Evolutionary conservation across 2,113 vertebrate genomes (phyloP), one percentile per base, ranked within the genome.

Genomic region (Hiodon tergisus): DNA sequence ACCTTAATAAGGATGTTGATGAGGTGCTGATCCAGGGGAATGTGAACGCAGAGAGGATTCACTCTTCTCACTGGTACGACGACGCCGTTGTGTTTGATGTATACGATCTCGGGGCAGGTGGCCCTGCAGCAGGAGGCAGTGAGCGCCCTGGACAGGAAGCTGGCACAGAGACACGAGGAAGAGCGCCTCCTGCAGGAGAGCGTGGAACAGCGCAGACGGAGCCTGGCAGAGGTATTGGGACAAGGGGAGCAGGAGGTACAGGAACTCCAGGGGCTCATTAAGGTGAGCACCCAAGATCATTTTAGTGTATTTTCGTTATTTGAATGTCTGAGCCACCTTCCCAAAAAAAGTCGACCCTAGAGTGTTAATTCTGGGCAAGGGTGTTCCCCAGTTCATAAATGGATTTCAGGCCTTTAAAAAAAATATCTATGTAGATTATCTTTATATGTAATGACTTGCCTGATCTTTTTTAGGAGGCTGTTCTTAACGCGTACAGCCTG

Each of bases 221-320:
- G 89, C 57, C 91, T 95, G 71, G 69, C 83, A 47, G 90, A 91
- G 72, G 88, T 87, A 2, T 86, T 95, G 69, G 78, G 9, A 50
- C 83, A 90, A 2, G 93, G 90, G 4, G 93, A 95, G 78, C 76
- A 79, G 0, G 91, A 94, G 71, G 87, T 87, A 0, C 76, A 85
- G 9, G 87, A 88, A n/a, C 92, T 89, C 9, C 88, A 86, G 6
- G 11, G 0, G 52, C 88, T 90, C 2, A 88, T 93, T 53, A 84
- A 84, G 75, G 92, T 93, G 69, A 80, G 70, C 16, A 17, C 6
- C 52, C 61, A 8, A 7, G 52, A 17, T 6, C 3, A 2, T 9
- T 31, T 51, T 48, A 31, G 31, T 16, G 8, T 57, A 1, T 47
- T 59, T 13, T 9, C 5, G 10, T 59, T 48, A 46, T 14, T 14